A percentile compares a stretch with the other conserved stretches of the same genome.
phyloP scores from a whole-genome alignment of 2,888 invertebrate genomes.

The Parthenolecanium corni region DNA sequence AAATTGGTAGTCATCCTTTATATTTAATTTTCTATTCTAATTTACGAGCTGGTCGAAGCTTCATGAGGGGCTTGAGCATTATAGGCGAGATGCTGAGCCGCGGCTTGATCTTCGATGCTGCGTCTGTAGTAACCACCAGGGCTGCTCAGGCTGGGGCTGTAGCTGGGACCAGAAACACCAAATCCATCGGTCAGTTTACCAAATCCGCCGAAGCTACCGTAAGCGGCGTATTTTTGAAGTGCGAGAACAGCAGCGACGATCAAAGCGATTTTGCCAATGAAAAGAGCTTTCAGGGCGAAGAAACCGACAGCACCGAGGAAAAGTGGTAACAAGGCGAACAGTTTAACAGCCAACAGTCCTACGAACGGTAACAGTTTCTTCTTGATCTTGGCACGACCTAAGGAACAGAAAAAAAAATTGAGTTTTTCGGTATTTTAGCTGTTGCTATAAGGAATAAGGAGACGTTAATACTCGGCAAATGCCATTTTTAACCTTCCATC shows the following conservation, averaged over 20 bases:
- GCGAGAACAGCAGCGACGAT: constrained; percentile 58
- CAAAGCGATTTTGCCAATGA: constrained; percentile 67
- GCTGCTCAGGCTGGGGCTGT: constrained; percentile 38
- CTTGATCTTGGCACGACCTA: constrained; percentile 66
- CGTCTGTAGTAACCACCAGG: constrained; percentile 41
- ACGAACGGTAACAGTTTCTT: constrained; percentile 57
- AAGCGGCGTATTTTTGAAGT: constrained; percentile 53
- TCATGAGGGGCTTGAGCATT: constrained; percentile 47
- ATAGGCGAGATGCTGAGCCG: constrained; percentile 60
- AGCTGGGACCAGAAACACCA: constrained; percentile 33
- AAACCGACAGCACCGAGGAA: constrained; percentile 59
- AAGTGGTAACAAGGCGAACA: constrained; percentile 57
- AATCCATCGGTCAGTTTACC: constrained; percentile 33
- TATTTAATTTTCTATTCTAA: neutral
- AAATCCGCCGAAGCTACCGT: constrained; percentile 38
- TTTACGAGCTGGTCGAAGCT: constrained; percentile 19
- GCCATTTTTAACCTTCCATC: too few relatives aligned
- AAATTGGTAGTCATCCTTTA: too few relatives aligned
- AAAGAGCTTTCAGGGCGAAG: constrained; percentile 61
- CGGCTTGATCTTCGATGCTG: constrained; percentile 40
- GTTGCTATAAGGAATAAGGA: too few relatives aligned
- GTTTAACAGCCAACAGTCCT: constrained; percentile 57
- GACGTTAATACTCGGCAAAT: too few relatives aligned
- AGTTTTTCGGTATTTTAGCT: too few relatives aligned
- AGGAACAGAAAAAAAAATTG: constrained; percentile 30